These are phyloP conservation scores for Tuberolachnus salignus DNA, from an alignment of 2,888 invertebrate species.

Conservation along the genomic window DNA sequence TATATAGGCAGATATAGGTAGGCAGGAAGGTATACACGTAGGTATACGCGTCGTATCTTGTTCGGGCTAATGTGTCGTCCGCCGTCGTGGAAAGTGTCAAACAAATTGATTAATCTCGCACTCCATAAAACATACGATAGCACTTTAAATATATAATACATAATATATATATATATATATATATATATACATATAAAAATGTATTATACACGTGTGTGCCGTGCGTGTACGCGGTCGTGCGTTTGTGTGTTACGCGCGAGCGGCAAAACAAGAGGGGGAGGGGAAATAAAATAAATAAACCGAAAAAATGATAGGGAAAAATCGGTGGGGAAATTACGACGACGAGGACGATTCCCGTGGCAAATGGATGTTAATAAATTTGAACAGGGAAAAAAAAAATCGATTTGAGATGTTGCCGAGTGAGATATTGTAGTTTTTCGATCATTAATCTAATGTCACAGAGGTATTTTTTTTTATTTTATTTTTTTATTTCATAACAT, in stretches of 20 bases:
- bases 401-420: slow-evolving; percentile 47
- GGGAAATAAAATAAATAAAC: slow-evolving; percentile 14
- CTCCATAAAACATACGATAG: slow-evolving; percentile 55
- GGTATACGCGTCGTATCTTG: slow-evolving; percentile 31
- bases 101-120: slow-evolving; percentile 55
- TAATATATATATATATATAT: not conserved
- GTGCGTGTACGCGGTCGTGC: not conserved
- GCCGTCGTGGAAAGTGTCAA: slow-evolving; percentile 42
- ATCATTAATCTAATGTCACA: slow-evolving; percentile 54
- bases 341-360: slow-evolving; percentile 11
- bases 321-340: slow-evolving; percentile 17
- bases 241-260: slow-evolving; percentile 16
- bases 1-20: not conserved
- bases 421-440: slow-evolving; percentile 54
- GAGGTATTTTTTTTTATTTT: slow-evolving; percentile 37
- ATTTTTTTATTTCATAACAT: slow-evolving; percentile 4
- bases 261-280: not conserved
- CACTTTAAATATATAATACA: slow-evolving; percentile 41
- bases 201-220: too few species aligned
- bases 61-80: slow-evolving; percentile 49
- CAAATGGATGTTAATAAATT: slow-evolving; percentile 53
- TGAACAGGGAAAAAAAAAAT: slow-evolving; percentile 35
- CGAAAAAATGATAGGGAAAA: not conserved
- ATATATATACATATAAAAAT: too few species aligned
- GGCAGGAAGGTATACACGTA: too few species aligned